Evolutionary conservation across 2,888 invertebrate genomes (phyloP).

Genomic region (Metopia argyrocephala): DNA sequence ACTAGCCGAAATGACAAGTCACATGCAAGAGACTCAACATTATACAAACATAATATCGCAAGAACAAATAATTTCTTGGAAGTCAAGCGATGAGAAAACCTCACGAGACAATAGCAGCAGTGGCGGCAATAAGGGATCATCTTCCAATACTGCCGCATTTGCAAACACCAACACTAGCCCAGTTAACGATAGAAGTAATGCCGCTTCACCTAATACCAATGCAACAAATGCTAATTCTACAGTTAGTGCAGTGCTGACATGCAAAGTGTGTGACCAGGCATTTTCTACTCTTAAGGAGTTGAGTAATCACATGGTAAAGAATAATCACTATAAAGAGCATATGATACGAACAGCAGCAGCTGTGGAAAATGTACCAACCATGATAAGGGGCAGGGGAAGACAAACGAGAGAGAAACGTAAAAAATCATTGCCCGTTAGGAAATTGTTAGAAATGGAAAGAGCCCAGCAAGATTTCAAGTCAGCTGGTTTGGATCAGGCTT

Average conservation of each 20-base stretch:
- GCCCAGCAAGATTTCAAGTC: constrained; percentile 94
- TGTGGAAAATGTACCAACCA: constrained; percentile 55
- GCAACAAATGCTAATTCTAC: constrained; percentile 81
- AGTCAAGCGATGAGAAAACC: constrained; percentile 90
- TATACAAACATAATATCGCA: constrained; percentile 99
- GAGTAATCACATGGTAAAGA: constrained; percentile 98
- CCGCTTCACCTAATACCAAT: constrained; percentile 66
- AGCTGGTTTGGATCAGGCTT: constrained; percentile 81
- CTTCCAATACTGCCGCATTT: constrained; percentile 82
- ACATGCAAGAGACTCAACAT: constrained; percentile 99
- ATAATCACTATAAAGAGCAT: constrained; percentile 97
- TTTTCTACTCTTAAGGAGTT: constrained; percentile 96
- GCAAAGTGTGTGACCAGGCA: constrained; percentile 98
- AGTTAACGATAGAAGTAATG: constrained; percentile 11
- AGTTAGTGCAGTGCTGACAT: constrained; percentile 95
- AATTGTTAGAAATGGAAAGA: constrained; percentile 91
- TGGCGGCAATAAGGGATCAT: constrained; percentile 59
- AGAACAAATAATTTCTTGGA: constrained; percentile 97
- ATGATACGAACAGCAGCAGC: constrained; percentile 83
- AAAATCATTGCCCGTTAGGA: constrained; percentile 94
- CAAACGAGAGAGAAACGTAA: constrained; percentile 95
- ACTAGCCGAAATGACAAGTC: constrained; percentile 97
- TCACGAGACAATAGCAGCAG: constrained; percentile 77
- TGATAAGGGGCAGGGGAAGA: constrained; percentile 81
- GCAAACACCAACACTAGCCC: constrained; percentile 81